These are phyloP conservation scores for Lichenostomus cassidix DNA, from an alignment of 2,113 vertebrate genomes.

Conservation along the genomic window DNA sequence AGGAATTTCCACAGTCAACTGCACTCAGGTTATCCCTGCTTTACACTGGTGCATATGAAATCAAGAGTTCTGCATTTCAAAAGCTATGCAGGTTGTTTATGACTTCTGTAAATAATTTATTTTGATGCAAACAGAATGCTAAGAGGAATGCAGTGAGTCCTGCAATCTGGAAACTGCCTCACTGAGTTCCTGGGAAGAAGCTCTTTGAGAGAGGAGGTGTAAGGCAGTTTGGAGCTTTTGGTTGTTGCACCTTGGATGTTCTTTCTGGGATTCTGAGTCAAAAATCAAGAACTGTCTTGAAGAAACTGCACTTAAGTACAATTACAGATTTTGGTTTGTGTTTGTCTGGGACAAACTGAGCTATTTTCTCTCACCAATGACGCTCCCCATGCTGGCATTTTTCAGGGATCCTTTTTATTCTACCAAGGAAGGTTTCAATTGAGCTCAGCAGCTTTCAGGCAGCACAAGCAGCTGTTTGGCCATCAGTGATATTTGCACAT, in stretches of 20 bases:
- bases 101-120: not conserved
- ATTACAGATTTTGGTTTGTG: not conserved
- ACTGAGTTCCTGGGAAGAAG: not conserved
- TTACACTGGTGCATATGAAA: not conserved
- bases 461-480: not conserved
- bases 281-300: not conserved
- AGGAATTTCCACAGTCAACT: not conserved
- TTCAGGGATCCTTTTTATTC: not conserved
- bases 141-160: not conserved
- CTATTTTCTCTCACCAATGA: not conserved
- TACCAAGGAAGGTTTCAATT: not conserved
- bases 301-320: not conserved
- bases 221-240: not conserved
- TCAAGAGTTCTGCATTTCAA: not conserved
- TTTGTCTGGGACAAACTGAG: not conserved
- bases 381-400: not conserved
- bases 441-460: not conserved
- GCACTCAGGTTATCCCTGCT: not conserved
- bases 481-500: not conserved
- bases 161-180: not conserved
- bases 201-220: not conserved
- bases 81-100: not conserved
- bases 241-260: not conserved
- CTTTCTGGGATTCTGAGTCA: not conserved
- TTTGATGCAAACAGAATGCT: not conserved